Conservation (phyloP, 2,888 invertebrate genomes). For the Trichogramma evanescens region DNA sequence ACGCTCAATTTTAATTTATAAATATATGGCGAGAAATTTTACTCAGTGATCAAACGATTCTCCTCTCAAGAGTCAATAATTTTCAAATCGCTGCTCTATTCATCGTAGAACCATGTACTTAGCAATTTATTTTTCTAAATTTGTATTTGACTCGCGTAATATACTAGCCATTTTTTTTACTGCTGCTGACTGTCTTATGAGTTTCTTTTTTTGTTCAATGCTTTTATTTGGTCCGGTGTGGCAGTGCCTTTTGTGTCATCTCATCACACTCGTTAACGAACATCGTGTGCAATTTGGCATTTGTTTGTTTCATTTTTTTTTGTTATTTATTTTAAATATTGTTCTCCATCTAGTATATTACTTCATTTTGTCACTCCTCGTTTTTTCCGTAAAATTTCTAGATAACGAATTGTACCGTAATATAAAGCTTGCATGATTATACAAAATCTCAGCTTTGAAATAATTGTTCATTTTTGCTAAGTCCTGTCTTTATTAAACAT, state of each 20-base stretch:
- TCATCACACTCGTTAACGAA: slow-evolving; percentile 19
- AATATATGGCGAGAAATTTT: no score
- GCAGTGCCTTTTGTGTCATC: slow-evolving; percentile 35
- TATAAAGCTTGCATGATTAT: neutral
- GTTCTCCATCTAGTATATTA: neutral
- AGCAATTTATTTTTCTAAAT: no score
- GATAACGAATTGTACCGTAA: neutral
- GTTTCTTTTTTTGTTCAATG: slow-evolving; percentile 4
- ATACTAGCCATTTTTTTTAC: no score
- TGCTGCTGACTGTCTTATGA: neutral
- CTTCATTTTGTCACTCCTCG: neutral
- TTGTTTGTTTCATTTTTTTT: neutral
- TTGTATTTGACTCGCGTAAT: no score
- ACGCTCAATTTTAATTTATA: no score
- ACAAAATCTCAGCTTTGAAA: neutral
- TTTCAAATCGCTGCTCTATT: no score
- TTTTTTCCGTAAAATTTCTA: neutral
- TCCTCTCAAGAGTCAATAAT: no score
- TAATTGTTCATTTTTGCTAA: no score
- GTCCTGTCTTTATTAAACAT: no score
- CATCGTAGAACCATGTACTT: no score
- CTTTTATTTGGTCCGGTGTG: slow-evolving; percentile 34
- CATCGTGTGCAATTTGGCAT: slow-evolving; percentile 19
- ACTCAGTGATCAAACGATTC: no score
- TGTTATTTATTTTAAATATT: neutral